These are phyloP conservation scores for Blastobasis adustella DNA, from an alignment of 2,888 invertebrate species.

Conservation along the genomic window DNA sequence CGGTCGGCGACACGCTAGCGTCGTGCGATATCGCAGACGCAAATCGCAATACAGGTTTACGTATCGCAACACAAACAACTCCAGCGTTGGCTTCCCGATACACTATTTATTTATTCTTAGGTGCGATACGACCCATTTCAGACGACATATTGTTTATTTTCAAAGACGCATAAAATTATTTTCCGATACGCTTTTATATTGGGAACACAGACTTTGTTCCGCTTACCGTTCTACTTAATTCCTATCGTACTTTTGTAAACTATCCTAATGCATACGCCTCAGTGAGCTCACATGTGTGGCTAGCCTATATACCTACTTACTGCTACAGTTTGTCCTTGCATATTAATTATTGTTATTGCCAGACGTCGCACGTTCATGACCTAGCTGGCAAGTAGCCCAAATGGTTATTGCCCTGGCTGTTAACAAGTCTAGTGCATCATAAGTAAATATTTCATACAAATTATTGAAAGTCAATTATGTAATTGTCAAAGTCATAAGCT, in stretches of 20 bases:
- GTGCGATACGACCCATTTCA: slow-evolving; percentile 46
- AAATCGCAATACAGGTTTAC: slow-evolving; percentile 35
- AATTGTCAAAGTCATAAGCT: too few relatives aligned
- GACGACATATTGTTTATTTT: slow-evolving; percentile 34
- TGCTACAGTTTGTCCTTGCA: neutral
- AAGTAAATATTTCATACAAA: neutral
- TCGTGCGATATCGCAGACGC: slow-evolving; percentile 15
- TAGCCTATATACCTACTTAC: too few relatives aligned
- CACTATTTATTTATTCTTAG: slow-evolving; percentile 51
- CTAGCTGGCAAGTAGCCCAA: slow-evolving; percentile 11
- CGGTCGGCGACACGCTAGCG: slow-evolving; percentile 20
- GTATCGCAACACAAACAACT: slow-evolving; percentile 47
- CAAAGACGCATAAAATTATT: slow-evolving; percentile 32
- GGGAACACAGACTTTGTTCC: slow-evolving; percentile 2
- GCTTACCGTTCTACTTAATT: neutral
- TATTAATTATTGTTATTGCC: neutral
- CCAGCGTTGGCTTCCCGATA: slow-evolving; percentile 28
- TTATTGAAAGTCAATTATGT: too few relatives aligned
- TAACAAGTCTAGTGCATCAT: slow-evolving; percentile 4
- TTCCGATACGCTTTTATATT: slow-evolving; percentile 18
- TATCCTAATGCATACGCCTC: too few relatives aligned
- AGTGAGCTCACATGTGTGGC: too few relatives aligned
- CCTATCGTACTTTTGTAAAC: neutral
- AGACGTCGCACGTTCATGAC: slow-evolving; percentile 5
- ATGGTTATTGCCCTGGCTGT: slow-evolving; percentile 8